Base-by-base conservation (phyloP, 2,888 invertebrate species). In the Oligia latruncula region DNA sequence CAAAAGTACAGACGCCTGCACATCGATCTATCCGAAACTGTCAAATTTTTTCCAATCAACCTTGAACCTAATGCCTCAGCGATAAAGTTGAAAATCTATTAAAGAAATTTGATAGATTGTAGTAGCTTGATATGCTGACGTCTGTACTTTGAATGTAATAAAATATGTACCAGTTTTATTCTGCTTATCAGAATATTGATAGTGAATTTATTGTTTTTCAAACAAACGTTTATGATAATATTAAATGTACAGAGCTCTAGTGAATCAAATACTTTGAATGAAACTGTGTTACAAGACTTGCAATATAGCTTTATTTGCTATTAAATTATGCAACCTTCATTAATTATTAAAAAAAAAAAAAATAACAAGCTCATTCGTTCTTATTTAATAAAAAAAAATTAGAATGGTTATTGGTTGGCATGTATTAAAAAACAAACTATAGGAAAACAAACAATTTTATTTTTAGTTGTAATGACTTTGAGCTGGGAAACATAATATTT, bases 401-500 rank as follows among this genome's bases (percentile, higher is more conserved):
- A 5, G 2, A 29, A 15, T 43, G n/a, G 40, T 66, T 64, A 40
- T 29, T 29, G 43, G 58, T 52, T 52, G 20, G 35, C 58, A 65
- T 49, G 20, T 60, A 77, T 35, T 68, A 35, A 68, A 52, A 52
- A 29, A 55, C 71, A 1, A 71, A 35, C 17, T 64, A 52, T 29
- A 72, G 74, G 68, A 75, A 80, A 72, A 78, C 66, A 80, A 75
- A 77, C 49, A 72, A 40, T 79, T 71, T 58, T 83, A 84, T 81
- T 78, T 84, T 76, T 81, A 85, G 80, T 66, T 70, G 70, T 74
- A 78, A 66, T 77, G 55, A 64, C 55, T 74, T 67, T 65, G 71
- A 68, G 15, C 72, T 68, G 46, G 73, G 58, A 40, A 15, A 62
- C 58, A 66, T 67, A 68, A 85, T 91, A 89, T 90, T 90, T 89